These are phyloP conservation scores for Argyrosomus regius DNA, from an alignment of 2,797 vertebrate species.

Conservation along the genomic window DNA sequence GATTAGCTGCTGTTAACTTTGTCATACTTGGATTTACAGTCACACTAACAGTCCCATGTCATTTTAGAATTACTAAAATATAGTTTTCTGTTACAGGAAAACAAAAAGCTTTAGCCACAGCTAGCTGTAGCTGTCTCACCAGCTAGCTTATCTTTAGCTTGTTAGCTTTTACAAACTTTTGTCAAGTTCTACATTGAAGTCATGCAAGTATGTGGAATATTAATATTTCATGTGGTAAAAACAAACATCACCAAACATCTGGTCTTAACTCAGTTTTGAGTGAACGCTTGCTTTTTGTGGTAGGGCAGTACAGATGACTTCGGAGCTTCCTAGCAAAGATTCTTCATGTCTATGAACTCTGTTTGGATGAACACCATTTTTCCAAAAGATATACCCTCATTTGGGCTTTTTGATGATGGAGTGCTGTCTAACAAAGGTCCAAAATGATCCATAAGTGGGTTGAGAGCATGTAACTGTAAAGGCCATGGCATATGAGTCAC, in stretches of 20 bases:
- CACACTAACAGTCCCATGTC: background rate
- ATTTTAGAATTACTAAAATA: background rate
- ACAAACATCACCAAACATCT: no score
- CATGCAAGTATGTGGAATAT: background rate
- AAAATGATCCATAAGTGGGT: background rate
- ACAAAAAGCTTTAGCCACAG: no score
- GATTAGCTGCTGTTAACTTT: background rate
- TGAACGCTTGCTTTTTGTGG: no score
- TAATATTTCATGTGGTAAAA: background rate
- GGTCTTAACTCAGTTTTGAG: background rate
- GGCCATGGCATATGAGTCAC: background rate
- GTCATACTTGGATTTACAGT: background rate
- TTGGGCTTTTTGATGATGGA: background rate
- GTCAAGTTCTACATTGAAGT: background rate
- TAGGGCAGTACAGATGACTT: no score
- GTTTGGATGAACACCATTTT: background rate
- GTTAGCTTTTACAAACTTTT: background rate
- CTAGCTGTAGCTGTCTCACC: background rate
- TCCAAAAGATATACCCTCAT: background rate
- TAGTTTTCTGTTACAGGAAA: background rate
- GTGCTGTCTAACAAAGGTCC: background rate
- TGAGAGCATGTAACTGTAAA: background rate
- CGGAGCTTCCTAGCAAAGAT: no score
- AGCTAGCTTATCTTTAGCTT: background rate
- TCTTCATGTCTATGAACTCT: background rate